Percentiles rank a stretch among this genome's conserved stretches.
These are phyloP conservation scores for Bubo scandiacus DNA, from an alignment of 2,113 vertebrate species.

Conservation along the genomic window DNA sequence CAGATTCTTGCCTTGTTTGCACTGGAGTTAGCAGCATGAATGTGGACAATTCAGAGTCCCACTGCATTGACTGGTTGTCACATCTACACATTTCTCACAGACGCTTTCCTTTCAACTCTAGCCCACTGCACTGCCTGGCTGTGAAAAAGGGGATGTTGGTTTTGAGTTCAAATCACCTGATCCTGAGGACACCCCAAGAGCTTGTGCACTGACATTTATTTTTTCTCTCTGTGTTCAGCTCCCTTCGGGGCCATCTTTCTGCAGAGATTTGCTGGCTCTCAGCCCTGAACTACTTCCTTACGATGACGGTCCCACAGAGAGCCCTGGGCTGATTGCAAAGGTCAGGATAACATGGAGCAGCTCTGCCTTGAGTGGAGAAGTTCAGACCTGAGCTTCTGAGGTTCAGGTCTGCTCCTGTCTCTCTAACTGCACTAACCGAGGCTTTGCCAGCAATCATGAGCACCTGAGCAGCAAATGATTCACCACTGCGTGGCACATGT, in stretches of 20 bases:
- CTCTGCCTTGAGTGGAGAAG: background rate
- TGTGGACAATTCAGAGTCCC: background rate
- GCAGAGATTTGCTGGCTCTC: background rate
- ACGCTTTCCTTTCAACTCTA: constrained; percentile 78
- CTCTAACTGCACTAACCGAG: background rate
- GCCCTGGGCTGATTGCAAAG: background rate
- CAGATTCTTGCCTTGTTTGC: background rate
- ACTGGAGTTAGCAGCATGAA: too few species aligned
- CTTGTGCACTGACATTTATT: background rate
- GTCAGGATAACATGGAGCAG: background rate
- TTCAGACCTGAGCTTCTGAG: background rate
- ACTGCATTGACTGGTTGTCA: constrained; percentile 60
- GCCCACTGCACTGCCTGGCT: constrained; percentile 82
- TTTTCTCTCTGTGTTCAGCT: background rate
- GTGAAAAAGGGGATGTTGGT: background rate
- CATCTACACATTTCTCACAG: constrained; percentile 78
- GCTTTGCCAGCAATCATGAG: background rate
- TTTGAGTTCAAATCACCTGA: background rate
- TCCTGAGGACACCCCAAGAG: background rate
- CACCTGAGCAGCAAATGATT: background rate
- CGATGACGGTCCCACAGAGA: background rate
- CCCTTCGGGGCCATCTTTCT: background rate
- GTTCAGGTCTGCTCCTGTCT: background rate
- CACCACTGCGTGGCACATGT: background rate
- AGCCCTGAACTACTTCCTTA: background rate